Percentiles rank a stretch among this genome's conserved stretches.
Evolutionary conservation across 2,888 invertebrate species (phyloP).

Genomic region (Strigamia transsilvanica): DNA sequence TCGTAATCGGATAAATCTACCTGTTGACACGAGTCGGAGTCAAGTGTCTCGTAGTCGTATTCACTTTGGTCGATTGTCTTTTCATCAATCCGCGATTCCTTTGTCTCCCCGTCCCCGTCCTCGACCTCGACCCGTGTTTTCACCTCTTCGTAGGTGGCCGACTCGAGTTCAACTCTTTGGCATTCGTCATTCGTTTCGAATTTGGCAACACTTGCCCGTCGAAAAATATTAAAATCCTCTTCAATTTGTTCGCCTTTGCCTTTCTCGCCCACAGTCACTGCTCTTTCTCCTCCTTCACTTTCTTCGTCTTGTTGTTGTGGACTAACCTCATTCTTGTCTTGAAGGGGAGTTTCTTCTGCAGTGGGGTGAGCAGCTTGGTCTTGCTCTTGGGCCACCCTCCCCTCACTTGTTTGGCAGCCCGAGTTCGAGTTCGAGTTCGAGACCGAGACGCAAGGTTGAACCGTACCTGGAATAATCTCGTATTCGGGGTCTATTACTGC

Average conservation of each 20-base stretch:
- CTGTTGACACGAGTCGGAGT: no score
- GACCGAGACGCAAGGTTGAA: background rate
- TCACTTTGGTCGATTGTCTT: background rate
- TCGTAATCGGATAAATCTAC: background rate
- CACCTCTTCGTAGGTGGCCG: background rate
- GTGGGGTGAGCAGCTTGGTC: background rate
- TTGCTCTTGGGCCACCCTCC: background rate
- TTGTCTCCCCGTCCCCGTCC: background rate
- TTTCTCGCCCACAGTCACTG: background rate
- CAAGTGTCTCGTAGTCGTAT: no score
- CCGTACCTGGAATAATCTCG: background rate
- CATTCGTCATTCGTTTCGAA: background rate
- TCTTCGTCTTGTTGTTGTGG: constrained; percentile 16
- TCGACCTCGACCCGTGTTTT: background rate
- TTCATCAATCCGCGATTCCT: background rate
- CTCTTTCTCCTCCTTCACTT: constrained; percentile 26
- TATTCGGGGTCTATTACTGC: background rate
- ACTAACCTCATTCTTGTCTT: constrained; percentile 6
- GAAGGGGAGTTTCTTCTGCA: background rate
- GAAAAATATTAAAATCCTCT: background rate
- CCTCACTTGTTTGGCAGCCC: background rate
- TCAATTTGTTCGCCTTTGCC: background rate
- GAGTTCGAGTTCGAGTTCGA: no score
- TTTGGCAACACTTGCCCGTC: background rate
- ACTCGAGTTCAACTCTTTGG: background rate